Evolutionary conservation across 1,140 invertebrate species (phyloP).

Genomic region (Spodoptera frugiperda): DNA sequence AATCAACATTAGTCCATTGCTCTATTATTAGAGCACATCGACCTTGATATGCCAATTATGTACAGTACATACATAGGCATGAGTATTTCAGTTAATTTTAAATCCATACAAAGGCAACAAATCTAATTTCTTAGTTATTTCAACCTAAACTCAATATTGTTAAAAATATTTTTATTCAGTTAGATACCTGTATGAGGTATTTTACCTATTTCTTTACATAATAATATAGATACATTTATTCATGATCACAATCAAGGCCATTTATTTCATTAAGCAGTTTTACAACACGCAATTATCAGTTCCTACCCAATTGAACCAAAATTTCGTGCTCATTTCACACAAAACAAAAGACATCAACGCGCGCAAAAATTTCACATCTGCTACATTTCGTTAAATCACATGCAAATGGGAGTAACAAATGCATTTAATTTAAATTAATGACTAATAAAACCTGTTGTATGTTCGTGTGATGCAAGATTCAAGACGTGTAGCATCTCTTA

Average conservation of each 20-base stretch:
- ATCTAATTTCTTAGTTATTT: not conserved
- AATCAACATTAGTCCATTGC: slow-evolving; percentile 9
- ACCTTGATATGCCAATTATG: slow-evolving; percentile 18
- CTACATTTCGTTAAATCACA: slow-evolving; percentile 5
- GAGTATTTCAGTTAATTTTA: not conserved
- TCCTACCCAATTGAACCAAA: not conserved
- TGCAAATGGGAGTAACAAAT: not conserved
- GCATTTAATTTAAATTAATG: slow-evolving; percentile 22
- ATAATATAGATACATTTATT: too few species aligned
- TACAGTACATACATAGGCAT: too few species aligned
- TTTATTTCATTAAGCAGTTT: too few species aligned
- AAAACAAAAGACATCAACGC: slow-evolving; percentile 41
- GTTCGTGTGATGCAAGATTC: slow-evolving; percentile 29
- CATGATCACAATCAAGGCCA: too few species aligned
- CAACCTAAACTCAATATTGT: too few species aligned
- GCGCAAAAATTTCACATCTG: not conserved
- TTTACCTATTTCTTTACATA: not conserved
- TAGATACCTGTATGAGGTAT: too few species aligned
- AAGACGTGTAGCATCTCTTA: slow-evolving; percentile 29
- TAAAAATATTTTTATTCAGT: not conserved
- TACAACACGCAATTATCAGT: too few species aligned
- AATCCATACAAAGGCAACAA: not conserved
- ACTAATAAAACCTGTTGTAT: slow-evolving; percentile 2
- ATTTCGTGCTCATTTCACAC: not conserved
- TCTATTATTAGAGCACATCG: slow-evolving; percentile 14